Evolutionary conservation across 2,797 vertebrate genomes (phyloP).

Genomic region (Podarcis lilfordi): DNA sequence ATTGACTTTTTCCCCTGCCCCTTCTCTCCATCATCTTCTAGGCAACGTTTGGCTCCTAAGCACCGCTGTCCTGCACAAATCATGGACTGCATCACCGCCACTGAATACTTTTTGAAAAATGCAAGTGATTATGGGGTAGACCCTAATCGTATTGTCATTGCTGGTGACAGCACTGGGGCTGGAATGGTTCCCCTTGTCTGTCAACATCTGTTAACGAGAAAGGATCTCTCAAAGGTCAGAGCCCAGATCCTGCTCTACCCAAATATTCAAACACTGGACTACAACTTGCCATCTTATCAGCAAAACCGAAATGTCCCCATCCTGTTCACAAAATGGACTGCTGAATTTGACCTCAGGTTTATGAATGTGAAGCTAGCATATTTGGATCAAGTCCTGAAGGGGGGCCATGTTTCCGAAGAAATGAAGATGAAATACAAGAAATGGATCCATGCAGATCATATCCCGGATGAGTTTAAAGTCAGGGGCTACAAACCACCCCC

Average conservation of each 20-base stretch:
- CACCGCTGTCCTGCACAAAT: slow-evolving; percentile 70
- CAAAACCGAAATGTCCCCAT: slow-evolving; percentile 81
- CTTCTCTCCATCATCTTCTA: too few species aligned
- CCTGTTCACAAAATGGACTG: slow-evolving; percentile 63
- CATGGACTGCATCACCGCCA: slow-evolving; percentile 75
- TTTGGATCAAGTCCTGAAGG: too few species aligned
- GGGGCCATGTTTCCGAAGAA: too few species aligned
- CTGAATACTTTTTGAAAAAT: slow-evolving; percentile 79
- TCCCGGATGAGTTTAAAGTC: slow-evolving; percentile 72
- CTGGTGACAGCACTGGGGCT: slow-evolving; percentile 80
- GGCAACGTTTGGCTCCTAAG: slow-evolving; percentile 75
- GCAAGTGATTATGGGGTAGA: slow-evolving; percentile 79
- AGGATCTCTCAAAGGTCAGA: slow-evolving; percentile 77
- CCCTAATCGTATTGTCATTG: slow-evolving; percentile 74
- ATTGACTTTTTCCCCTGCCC: too few species aligned
- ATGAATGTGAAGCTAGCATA: too few species aligned
- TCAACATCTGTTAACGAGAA: slow-evolving; percentile 67
- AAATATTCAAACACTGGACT: slow-evolving; percentile 80
- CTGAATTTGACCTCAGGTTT: too few species aligned
- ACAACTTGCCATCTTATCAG: slow-evolving; percentile 83
- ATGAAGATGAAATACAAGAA: slow-evolving; percentile 68
- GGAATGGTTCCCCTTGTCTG: slow-evolving; percentile 75
- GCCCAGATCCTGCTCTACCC: slow-evolving; percentile 84
- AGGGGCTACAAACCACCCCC: slow-evolving; percentile 29
- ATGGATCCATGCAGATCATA: slow-evolving; percentile 75